Conservation (phyloP, 1,140 invertebrate genomes). For the Palaemon carinicauda region DNA sequence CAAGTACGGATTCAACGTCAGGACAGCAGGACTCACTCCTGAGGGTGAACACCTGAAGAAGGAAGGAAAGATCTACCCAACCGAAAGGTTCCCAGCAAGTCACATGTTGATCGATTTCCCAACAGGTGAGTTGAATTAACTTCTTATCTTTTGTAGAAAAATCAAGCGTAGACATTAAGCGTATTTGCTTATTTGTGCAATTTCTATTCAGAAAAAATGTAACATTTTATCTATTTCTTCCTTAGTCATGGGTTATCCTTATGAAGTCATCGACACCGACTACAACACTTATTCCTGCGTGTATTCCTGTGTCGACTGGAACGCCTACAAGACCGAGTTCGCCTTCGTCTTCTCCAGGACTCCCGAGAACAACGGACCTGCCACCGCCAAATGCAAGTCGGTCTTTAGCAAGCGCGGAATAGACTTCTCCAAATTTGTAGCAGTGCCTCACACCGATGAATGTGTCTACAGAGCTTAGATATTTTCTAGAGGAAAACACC, state of each 20-base stretch:
- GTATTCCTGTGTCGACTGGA: neutral
- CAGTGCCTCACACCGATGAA: neutral
- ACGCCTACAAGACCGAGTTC: constrained; percentile 9
- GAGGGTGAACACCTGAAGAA: neutral
- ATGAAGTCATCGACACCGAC: constrained; percentile 14
- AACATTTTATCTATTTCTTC: no score
- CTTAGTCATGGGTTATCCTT: neutral
- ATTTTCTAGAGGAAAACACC: no score
- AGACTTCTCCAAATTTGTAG: constrained; percentile 6
- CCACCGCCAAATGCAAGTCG: neutral
- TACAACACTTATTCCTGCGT: constrained; percentile 21
- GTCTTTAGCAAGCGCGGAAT: neutral
- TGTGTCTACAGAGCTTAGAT: neutral
- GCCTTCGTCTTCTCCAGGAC: constrained; percentile 12
- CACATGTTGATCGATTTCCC: constrained; percentile 22
- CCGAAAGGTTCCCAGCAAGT: constrained; percentile 17
- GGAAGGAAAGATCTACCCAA: constrained; percentile 12
- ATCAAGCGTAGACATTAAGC: no score
- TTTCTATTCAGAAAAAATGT: no score
- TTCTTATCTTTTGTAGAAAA: neutral
- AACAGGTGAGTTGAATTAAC: neutral
- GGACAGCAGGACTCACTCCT: constrained; percentile 2
- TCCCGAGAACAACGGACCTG: neutral
- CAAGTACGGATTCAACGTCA: constrained; percentile 14
- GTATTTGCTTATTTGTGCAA: no score